Evolutionary conservation across 2,113 vertebrate species (phyloP), one percentile per base, ranked within the genome.

Genomic region (Colius striatus): DNA sequence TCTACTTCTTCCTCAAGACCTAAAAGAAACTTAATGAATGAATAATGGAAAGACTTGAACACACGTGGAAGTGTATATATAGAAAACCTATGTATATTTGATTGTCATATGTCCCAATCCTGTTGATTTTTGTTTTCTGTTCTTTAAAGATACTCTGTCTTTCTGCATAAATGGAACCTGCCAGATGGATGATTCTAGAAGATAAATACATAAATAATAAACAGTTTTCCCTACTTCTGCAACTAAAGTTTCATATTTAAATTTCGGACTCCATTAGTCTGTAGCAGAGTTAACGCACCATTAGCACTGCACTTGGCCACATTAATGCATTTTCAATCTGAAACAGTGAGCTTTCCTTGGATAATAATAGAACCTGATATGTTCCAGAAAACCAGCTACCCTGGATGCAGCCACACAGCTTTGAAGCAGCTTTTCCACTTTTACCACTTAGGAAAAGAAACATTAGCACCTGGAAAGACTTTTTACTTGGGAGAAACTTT

Each of bases 391-490:
- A 94, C 83, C 82, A 76, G 53, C 82, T 92, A 72, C 54, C 83
- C 79, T 94, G 79, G 54, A 81, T 48, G 73, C 74, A 87, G 79
- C 54, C 79, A 55, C 74, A 45, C 13, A 38, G 83, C 90, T 94
- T 84, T 90, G 74, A 92, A 90, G 92, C 68, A 81, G 76, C 84
- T 94, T 84, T 92, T 81, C 83, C 87, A 84, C 60, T 94, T 90
- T 87, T 71, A 90, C 65, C 87, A 61, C 86, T 89, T 80, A 72
- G 73, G 73, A 87, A 92, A 94, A 94, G 82, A 92, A 89, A 94
- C 94, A 94, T 94, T 92, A 94, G 91, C 94, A 93, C 88, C 94
- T 95, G 94, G 88, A 95, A 88, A 85, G 89, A 43, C 47, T 92
- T 91, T 83, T 72, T 43, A 73, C 30, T 41, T 84, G 54, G 68